Percentiles rank a stretch among this genome's conserved stretches.
These are phyloP conservation scores for Megaceryle alcyon DNA, from an alignment of 2,797 vertebrate genomes.

Conservation along the genomic window DNA sequence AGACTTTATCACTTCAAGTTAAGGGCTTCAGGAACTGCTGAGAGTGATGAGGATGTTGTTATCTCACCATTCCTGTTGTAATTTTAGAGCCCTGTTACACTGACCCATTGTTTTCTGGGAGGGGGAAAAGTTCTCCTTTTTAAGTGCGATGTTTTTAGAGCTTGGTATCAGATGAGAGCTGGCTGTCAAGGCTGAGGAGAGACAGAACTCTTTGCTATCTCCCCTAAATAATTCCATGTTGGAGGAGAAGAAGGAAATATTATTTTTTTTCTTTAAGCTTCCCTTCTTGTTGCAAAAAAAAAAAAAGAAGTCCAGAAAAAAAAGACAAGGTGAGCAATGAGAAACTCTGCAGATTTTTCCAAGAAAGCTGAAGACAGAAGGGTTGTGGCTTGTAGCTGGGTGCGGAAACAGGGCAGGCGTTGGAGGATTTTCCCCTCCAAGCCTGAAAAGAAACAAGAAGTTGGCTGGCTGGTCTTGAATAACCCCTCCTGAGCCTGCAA, in stretches of 20 bases:
- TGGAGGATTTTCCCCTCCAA: constrained; percentile 34
- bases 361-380: background rate
- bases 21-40: constrained; percentile 14
- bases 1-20: background rate
- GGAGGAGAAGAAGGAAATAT: background rate
- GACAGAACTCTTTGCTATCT: background rate
- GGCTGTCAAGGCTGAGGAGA: background rate
- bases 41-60: constrained; percentile 43
- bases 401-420: constrained; percentile 29
- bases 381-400: constrained; percentile 15
- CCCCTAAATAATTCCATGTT: background rate
- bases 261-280: background rate
- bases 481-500: background rate
- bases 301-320: background rate
- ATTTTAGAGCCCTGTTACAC: constrained; percentile 16
- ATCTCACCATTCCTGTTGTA: constrained; percentile 28
- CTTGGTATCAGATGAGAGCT: background rate
- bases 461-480: background rate
- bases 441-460: constrained; percentile 23
- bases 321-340: background rate
- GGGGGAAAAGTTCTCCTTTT: background rate
- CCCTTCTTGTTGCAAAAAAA: background rate
- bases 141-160: background rate
- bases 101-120: constrained; percentile 35
- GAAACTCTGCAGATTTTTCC: constrained; percentile 36